Conservation (phyloP, 2,888 invertebrate genomes). For the Tiliacea citrago region DNA sequence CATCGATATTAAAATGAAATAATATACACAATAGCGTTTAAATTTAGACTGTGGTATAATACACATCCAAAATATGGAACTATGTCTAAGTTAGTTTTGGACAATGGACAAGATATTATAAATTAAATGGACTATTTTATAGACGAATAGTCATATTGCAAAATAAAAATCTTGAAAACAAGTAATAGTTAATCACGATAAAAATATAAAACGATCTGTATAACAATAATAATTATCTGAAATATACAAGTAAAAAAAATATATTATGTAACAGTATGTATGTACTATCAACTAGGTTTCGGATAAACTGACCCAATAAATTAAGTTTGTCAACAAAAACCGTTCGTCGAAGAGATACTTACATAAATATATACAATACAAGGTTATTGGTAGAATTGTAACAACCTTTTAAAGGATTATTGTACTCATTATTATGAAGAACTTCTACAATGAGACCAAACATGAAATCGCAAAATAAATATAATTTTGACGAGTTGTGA, state of each 20-base stretch:
- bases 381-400: too few relatives aligned
- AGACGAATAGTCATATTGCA: conserved; percentile 75
- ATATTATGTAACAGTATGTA: conserved; percentile 84
- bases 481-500: too few relatives aligned
- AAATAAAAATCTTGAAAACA: conserved; percentile 83
- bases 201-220: conserved; percentile 88
- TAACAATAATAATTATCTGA: conserved; percentile 90
- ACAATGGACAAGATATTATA: conserved; percentile 88
- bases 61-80: conserved; percentile 90
- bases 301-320: conserved; percentile 74
- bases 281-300: conserved; percentile 83
- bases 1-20: conserved; percentile 89
- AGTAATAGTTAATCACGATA: conserved; percentile 84
- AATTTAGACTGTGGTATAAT: conserved; percentile 88
- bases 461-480: too few relatives aligned
- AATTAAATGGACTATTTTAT: conserved; percentile 85
- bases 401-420: too few relatives aligned
- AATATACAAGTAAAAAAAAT: conserved; percentile 89
- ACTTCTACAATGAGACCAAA: too few relatives aligned
- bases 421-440: too few relatives aligned
- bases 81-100: conserved; percentile 89
- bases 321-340: conserved; percentile 69
- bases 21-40: conserved; percentile 90
- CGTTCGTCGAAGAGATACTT: conserved; percentile 63
- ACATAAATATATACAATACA: conserved; percentile 54